These are phyloP conservation scores for Nomia melanderi DNA, from an alignment of 1,140 invertebrate species.

Conservation along the genomic window DNA sequence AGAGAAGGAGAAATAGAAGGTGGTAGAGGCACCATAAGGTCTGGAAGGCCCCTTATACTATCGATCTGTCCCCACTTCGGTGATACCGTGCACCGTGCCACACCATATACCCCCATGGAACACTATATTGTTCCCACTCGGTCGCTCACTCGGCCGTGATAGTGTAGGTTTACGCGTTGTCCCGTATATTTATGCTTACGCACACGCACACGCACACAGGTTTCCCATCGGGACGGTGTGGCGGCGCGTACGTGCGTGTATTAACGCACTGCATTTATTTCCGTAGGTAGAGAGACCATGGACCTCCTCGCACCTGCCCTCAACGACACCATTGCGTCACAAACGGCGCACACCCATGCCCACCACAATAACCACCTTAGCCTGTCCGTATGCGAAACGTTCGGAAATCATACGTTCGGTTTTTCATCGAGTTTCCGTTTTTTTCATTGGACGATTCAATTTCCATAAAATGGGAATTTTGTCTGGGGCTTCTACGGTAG, in stretches of 20 bases:
- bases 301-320: constrained; percentile 64
- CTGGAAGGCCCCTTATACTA: constrained; percentile 73
- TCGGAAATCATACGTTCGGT: neutral
- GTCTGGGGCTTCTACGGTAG: too few species aligned
- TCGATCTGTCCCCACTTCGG: constrained; percentile 73
- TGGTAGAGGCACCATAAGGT: constrained; percentile 75
- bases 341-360: constrained; percentile 28
- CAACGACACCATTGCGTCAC: constrained; percentile 57
- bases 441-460: neutral
- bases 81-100: constrained; percentile 65
- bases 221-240: neutral
- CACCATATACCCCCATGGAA: constrained; percentile 68
- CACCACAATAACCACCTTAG: constrained; percentile 11
- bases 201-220: neutral
- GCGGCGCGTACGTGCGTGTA: neutral
- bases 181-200: constrained; percentile 24
- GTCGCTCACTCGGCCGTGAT: constrained; percentile 33
- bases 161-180: constrained; percentile 43
- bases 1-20: constrained; percentile 44
- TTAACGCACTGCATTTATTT: constrained; percentile 35
- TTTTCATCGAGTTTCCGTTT: neutral
- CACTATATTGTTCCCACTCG: constrained; percentile 67
- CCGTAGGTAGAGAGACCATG: constrained; percentile 39
- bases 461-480: neutral
- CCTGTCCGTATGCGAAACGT: neutral